Percentiles rank a stretch among this genome's conserved stretches.
phyloP scores from a whole-genome alignment of 2,888 invertebrate species.

The Coenonympha arcania region DNA sequence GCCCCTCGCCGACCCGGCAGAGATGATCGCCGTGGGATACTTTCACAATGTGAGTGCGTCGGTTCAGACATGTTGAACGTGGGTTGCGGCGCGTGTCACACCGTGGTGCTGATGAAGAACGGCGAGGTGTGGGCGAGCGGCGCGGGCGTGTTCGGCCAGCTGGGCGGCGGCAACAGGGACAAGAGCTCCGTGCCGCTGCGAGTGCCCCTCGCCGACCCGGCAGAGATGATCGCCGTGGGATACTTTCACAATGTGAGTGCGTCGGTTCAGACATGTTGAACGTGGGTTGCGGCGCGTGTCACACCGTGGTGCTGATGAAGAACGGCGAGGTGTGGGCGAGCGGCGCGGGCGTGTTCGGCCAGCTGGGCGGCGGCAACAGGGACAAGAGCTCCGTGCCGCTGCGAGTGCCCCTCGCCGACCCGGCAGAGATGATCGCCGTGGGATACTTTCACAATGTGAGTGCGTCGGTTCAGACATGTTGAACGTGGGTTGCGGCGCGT shows the following conservation, averaged over 20 bases:
- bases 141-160: slow-evolving; percentile 85
- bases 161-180: slow-evolving; percentile 73
- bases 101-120: slow-evolving; percentile 77
- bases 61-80: slow-evolving; percentile 38
- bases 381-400: slow-evolving; percentile 78
- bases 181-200: slow-evolving; percentile 78
- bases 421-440: slow-evolving; percentile 66
- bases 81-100: slow-evolving; percentile 82
- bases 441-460: slow-evolving; percentile 79
- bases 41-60: slow-evolving; percentile 76
- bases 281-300: slow-evolving; percentile 80
- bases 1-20: slow-evolving; percentile 47
- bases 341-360: slow-evolving; percentile 86
- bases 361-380: slow-evolving; percentile 76
- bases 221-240: slow-evolving; percentile 70
- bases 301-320: slow-evolving; percentile 78
- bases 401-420: slow-evolving; percentile 51
- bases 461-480: too few species aligned
- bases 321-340: slow-evolving; percentile 80
- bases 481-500: slow-evolving; percentile 75
- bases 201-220: slow-evolving; percentile 50
- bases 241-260: slow-evolving; percentile 78
- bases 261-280: too few species aligned
- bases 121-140: slow-evolving; percentile 81
- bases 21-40: slow-evolving; percentile 73